phyloP scores from a whole-genome alignment of 2,797 vertebrate genomes.

The Epinephelus coioides region DNA sequence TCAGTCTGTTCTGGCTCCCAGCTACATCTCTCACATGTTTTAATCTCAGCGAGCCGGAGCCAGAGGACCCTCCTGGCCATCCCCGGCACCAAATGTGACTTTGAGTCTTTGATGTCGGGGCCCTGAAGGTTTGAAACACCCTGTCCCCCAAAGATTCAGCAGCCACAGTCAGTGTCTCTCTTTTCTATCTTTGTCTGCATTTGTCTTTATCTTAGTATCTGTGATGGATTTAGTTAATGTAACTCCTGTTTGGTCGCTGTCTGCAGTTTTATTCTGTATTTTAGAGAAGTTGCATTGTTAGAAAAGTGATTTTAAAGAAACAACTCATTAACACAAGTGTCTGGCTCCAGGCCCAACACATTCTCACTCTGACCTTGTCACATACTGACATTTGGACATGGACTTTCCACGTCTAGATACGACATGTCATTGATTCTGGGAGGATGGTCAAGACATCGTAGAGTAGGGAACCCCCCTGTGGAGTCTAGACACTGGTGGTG shows the following conservation, averaged over 20 bases:
- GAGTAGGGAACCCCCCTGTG: too few relatives aligned
- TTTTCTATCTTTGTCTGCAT: neutral
- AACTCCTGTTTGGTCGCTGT: neutral
- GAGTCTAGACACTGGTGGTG: too few relatives aligned
- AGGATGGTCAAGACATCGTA: too few relatives aligned
- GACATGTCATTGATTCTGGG: too few relatives aligned
- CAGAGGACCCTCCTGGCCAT: constrained; percentile 2
- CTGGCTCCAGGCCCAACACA: neutral
- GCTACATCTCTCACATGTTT: constrained; percentile 47
- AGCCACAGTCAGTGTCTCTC: neutral
- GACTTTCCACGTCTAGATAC: too few relatives aligned
- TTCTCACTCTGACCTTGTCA: too few relatives aligned
- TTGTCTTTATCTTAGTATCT: neutral
- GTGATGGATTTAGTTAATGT: neutral
- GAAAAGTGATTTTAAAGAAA: neutral
- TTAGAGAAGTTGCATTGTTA: neutral
- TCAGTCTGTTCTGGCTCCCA: neutral
- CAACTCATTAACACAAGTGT: neutral
- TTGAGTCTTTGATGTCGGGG: constrained; percentile 39
- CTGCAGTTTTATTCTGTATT: neutral
- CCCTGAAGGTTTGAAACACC: neutral
- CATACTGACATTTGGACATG: too few relatives aligned
- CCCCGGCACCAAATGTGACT: constrained; percentile 9
- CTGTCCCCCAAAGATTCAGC: neutral
- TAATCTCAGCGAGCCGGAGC: constrained; percentile 45